These are phyloP conservation scores for Scatophagus argus DNA, from an alignment of 2,113 vertebrate genomes.

Conservation along the genomic window DNA sequence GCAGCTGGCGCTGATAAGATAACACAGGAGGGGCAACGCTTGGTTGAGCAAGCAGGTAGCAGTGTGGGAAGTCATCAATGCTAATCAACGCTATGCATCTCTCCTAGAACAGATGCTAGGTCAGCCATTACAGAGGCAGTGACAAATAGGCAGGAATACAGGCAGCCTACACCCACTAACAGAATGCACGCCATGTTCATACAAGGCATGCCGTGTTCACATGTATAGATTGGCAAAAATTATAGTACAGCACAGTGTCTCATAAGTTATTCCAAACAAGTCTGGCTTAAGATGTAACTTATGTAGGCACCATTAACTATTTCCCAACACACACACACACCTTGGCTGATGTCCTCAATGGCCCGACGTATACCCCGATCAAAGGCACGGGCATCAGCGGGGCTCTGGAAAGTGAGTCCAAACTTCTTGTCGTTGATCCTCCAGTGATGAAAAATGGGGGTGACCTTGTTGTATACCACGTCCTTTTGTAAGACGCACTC, in stretches of 20 bases:
- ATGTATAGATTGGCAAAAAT: conserved; percentile 22
- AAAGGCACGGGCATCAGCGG: conserved; percentile 97
- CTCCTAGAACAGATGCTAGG: conserved; percentile 60
- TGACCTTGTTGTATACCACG: conserved; percentile 98
- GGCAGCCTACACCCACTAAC: conserved; percentile 19
- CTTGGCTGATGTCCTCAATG: conserved; percentile 96
- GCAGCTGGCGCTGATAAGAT: conserved; percentile 73
- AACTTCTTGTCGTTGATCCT: conserved; percentile 99
- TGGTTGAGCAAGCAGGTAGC: conserved; percentile 72
- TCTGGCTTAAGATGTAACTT: conserved; percentile 3
- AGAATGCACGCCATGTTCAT: conserved; percentile 32
- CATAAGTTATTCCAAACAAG: conserved; percentile 32
- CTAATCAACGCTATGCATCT: conserved; percentile 67
- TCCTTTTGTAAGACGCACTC: conserved; percentile 97
- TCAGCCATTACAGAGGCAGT: conserved; percentile 60
- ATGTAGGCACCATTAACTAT: conserved; percentile 74
- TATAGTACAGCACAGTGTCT: conserved; percentile 9
- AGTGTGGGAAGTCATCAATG: conserved; percentile 45
- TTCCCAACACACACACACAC: conserved; percentile 73
- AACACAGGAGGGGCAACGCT: conserved; percentile 59
- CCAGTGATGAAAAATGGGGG: conserved; percentile 99
- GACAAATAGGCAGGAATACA: conserved; percentile 46
- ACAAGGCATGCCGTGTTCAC: too few species aligned
- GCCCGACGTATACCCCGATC: conserved; percentile 97
- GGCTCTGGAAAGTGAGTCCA: conserved; percentile 99